These are phyloP conservation scores for Suncus etruscus DNA, from an alignment of 2,113 vertebrate genomes.

Conservation along the genomic window DNA sequence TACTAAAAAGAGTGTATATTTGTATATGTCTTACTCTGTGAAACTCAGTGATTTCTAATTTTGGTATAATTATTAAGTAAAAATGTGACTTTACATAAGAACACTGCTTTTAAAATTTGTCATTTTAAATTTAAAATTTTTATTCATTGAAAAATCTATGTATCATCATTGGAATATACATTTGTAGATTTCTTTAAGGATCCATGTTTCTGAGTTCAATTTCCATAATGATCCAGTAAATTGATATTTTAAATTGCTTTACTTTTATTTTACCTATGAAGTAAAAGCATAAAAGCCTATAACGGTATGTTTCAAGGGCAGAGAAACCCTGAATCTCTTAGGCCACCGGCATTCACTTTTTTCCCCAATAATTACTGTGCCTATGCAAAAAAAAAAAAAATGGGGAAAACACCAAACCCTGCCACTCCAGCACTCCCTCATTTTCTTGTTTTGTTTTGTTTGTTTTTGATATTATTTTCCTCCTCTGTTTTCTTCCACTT, in stretches of 20 bases:
- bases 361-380: too few species aligned
- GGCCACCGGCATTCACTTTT: too few species aligned
- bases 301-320: too few species aligned
- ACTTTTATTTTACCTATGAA: background rate
- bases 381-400: too few species aligned
- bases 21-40: constrained; percentile 13
- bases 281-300: background rate
- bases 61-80: constrained; percentile 27
- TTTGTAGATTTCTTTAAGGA: background rate
- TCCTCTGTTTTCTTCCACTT: too few species aligned
- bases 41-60: constrained; percentile 32
- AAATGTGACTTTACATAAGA: constrained; percentile 11
- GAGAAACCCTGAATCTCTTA: too few species aligned
- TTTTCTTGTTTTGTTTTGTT: too few species aligned
- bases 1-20: constrained; percentile 6
- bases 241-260: background rate
- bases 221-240: background rate
- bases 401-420: too few species aligned
- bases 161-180: background rate
- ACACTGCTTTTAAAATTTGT: background rate
- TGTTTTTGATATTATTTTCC: too few species aligned
- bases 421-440: too few species aligned
- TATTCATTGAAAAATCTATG: constrained; percentile 5
- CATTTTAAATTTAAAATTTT: constrained; percentile 31
- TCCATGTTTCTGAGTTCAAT: background rate